phyloP scores from a whole-genome alignment of 2,888 invertebrate genomes.

The Norana najaformis region DNA sequence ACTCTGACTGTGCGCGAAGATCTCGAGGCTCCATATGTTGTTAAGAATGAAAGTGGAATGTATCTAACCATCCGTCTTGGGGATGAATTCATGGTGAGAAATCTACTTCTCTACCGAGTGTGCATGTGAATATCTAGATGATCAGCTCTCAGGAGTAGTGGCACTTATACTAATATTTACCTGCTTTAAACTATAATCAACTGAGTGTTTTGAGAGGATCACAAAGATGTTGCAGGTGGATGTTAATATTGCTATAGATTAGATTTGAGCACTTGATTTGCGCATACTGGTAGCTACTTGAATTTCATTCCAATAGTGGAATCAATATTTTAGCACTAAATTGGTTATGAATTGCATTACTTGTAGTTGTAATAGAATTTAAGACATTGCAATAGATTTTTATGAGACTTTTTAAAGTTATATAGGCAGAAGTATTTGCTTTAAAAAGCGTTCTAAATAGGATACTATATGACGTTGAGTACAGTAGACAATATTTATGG shows the following conservation, averaged over 20 bases:
- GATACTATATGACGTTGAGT: no score
- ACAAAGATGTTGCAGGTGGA: not conserved
- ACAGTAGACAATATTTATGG: no score
- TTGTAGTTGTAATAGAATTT: no score
- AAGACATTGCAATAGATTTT: no score
- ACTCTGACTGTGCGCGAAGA: slow-evolving; percentile 60
- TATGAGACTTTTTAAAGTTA: no score
- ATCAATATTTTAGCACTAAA: no score
- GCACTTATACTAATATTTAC: not conserved
- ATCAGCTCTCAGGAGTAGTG: not conserved
- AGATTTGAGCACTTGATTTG: not conserved
- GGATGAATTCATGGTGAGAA: slow-evolving; percentile 47
- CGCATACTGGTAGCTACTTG: not conserved
- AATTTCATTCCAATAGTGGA: no score
- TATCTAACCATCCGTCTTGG: slow-evolving; percentile 53
- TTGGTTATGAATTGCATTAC: no score
- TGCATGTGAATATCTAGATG: not conserved
- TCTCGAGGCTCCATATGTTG: slow-evolving; percentile 75
- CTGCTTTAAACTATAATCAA: not conserved
- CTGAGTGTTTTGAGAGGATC: not conserved
- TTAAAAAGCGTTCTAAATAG: no score
- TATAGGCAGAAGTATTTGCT: no score
- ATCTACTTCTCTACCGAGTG: not conserved
- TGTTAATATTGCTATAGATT: not conserved
- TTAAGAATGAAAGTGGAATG: slow-evolving; percentile 76